Percentiles rank a stretch among this genome's conserved stretches.
These are phyloP conservation scores for Eumerus sabulonum DNA, from an alignment of 2,888 invertebrate species.

Conservation along the genomic window DNA sequence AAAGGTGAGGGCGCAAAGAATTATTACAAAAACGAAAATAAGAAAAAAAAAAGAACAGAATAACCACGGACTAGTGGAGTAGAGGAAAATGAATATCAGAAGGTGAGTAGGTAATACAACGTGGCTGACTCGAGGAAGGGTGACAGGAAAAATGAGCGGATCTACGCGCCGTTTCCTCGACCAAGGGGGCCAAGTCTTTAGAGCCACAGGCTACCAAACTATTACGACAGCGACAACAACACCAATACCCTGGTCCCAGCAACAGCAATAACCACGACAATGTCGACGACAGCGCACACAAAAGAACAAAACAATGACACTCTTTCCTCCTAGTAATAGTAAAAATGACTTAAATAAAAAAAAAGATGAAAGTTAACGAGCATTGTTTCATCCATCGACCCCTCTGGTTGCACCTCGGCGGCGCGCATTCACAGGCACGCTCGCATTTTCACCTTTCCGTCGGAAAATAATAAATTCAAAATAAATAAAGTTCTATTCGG, in stretches of 20 bases:
- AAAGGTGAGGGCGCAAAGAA: slow-evolving; percentile 60
- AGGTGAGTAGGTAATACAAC: slow-evolving; percentile 19
- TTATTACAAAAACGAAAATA: slow-evolving; percentile 33
- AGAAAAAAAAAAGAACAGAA: slow-evolving; percentile 17
- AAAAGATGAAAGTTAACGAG: slow-evolving; percentile 38
- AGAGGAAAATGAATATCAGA: slow-evolving; percentile 4
- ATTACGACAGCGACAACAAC: slow-evolving; percentile 56
- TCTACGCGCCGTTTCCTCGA: slow-evolving; percentile 65
- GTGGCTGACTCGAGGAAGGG: slow-evolving; percentile 48
- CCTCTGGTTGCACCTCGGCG: slow-evolving; percentile 52
- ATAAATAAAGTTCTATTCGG: slow-evolving; percentile 68
- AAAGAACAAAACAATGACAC: slow-evolving; percentile 64
- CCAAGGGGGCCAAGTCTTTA: slow-evolving; percentile 60
- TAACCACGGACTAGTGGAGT: background rate
- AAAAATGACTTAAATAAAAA: slow-evolving; percentile 69
- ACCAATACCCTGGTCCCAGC: slow-evolving; percentile 40
- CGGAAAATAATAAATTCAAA: slow-evolving; percentile 67
- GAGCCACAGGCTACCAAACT: slow-evolving; percentile 63
- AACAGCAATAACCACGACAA: slow-evolving; percentile 70
- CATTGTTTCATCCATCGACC: slow-evolving; percentile 55
- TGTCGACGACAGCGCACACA: slow-evolving; percentile 70
- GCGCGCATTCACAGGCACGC: slow-evolving; percentile 20
- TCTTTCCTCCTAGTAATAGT: slow-evolving; percentile 70
- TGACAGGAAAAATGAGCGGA: slow-evolving; percentile 67
- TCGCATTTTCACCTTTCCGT: slow-evolving; percentile 64